Base-by-base conservation (phyloP, 2,113 vertebrate genomes). In the Noctilio leporinus region DNA sequence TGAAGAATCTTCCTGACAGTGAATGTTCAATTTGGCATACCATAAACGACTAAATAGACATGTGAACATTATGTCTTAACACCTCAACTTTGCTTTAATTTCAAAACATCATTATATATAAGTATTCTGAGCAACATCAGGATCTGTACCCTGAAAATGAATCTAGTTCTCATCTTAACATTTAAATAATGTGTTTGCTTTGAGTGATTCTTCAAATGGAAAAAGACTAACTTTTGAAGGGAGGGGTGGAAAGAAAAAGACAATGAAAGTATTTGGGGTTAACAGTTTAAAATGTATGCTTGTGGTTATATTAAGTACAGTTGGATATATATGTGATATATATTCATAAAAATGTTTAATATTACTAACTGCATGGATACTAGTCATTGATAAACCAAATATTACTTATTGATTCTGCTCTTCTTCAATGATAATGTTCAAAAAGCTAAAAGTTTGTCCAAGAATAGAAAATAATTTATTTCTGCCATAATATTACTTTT, bases 21-120 rank as follows among this genome's bases (percentile, higher is more conserved):
- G 55, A 90, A 35, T 11, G 49, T 65, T 14, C 47, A 94, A 47
- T 93, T 78, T 89, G 72, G 35, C 30, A 26, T 75, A 22, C 75
- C 14, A 72, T 14, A 94, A 91, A 86, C 78, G 78, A 80, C 62
- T 24, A 64, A 75, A 65, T 72, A 89, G 19, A 47, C 8, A 83
- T 92, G 33, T 43, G n/a, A 78, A 82, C 1, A 14, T 92, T 69
- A 81, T 91, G 5, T 81, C 86, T 91, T 96, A 82, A 51, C 95
- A 35, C 78, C 92, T 84, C 93, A 96, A 94, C 15, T 53, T 90
- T 96, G 28, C 40, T 55, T 95, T 49, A 57, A 75, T 89, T 91
- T 94, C 10, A 59, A 89, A 95, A 80, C 24, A 70, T 78, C 10
- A 49, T 65, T 89, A 62, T 47, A 24, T 72, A 33, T 67, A 24